Evolutionary conservation across 2,888 invertebrate genomes (phyloP).

Genomic region (Limnephilus marmoratus): DNA sequence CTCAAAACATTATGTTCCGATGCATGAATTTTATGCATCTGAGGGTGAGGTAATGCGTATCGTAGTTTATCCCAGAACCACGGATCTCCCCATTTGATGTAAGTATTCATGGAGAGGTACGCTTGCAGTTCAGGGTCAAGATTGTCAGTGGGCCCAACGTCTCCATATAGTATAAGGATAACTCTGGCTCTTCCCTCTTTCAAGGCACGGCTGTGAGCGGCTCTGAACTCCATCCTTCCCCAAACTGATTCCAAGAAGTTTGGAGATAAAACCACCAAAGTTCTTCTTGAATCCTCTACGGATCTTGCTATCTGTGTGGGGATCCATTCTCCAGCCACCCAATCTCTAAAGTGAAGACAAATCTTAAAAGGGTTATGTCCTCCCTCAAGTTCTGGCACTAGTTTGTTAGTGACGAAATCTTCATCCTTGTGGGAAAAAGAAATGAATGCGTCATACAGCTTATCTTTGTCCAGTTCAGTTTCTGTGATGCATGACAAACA

Average conservation of each 20-base stretch:
- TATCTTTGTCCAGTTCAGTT: slow-evolving; percentile 83
- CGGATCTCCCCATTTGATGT: slow-evolving; percentile 88
- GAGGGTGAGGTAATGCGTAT: slow-evolving; percentile 83
- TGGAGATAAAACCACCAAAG: slow-evolving; percentile 83
- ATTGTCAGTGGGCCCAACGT: slow-evolving; percentile 79
- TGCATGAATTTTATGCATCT: slow-evolving; percentile 66
- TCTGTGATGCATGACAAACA: slow-evolving; percentile 82
- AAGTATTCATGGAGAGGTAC: slow-evolving; percentile 87
- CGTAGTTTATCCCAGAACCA: slow-evolving; percentile 89
- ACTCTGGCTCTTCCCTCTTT: slow-evolving; percentile 83
- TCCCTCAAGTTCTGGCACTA: slow-evolving; percentile 82
- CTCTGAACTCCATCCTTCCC: slow-evolving; percentile 87
- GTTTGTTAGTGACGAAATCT: slow-evolving; percentile 80
- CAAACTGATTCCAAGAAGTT: slow-evolving; percentile 86
- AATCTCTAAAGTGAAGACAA: slow-evolving; percentile 86
- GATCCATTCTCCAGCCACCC: slow-evolving; percentile 85
- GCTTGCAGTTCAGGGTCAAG: slow-evolving; percentile 83
- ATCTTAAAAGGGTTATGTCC: slow-evolving; percentile 81
- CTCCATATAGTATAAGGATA: slow-evolving; percentile 85
- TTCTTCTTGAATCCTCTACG: slow-evolving; percentile 83
- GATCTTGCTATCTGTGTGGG: slow-evolving; percentile 84
- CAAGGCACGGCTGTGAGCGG: slow-evolving; percentile 84
- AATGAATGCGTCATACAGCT: slow-evolving; percentile 86
- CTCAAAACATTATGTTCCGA: slow-evolving; percentile 51
- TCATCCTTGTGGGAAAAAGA: slow-evolving; percentile 89